These are phyloP conservation scores for Gasteruption jaculator DNA, from an alignment of 2,888 invertebrate genomes.

Conservation along the genomic window DNA sequence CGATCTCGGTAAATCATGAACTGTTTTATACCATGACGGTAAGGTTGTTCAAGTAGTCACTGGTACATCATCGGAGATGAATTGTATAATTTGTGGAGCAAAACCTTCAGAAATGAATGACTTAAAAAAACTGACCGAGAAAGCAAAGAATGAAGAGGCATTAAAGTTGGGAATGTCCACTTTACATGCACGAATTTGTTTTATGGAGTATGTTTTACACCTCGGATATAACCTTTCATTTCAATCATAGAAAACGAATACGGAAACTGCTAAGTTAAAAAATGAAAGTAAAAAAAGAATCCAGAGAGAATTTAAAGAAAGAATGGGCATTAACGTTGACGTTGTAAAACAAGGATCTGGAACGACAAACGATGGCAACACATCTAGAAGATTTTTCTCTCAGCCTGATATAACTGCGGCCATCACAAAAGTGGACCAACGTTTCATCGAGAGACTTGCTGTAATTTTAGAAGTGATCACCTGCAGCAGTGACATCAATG, in stretches of 20 bases:
- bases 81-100: too few species aligned
- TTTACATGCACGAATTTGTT: neutral
- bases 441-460: constrained; percentile 18
- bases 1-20: too few species aligned
- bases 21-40: too few species aligned
- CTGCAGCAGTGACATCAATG: constrained; percentile 19
- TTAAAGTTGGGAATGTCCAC: constrained; percentile 5
- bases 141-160: neutral
- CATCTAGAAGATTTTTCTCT: constrained; percentile 19
- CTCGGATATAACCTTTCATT: constrained; percentile 4
- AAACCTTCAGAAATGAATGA: constrained; percentile 7
- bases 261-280: constrained; percentile 1
- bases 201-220: neutral
- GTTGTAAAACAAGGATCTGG: constrained; percentile 14
- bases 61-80: too few species aligned
- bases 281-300: constrained; percentile 4
- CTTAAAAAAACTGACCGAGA: neutral
- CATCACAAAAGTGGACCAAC: constrained; percentile 21
- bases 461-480: constrained; percentile 17
- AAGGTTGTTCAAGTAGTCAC: too few species aligned
- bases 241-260: constrained; percentile 5
- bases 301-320: constrained; percentile 6
- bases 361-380: constrained; percentile 22
- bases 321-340: too few species aligned
- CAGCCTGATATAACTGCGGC: constrained; percentile 16